Percentiles rank a stretch among this genome's conserved stretches.
Evolutionary conservation across 2,113 vertebrate species (phyloP).

Genomic region (Bubo bubo): DNA sequence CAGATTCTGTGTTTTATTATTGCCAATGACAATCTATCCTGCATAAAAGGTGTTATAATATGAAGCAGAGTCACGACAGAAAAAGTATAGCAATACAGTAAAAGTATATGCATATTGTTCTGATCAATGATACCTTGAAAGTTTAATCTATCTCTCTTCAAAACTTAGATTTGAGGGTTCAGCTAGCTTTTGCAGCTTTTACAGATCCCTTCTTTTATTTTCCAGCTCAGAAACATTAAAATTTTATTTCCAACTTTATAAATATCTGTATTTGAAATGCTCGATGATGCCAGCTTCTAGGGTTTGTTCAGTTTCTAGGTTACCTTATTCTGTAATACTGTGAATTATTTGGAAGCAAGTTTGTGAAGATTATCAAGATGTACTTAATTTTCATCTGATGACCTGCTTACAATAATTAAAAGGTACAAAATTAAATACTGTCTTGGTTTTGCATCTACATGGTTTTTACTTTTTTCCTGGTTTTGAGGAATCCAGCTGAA

Average conservation of each 20-base stretch:
- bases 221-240: neutral
- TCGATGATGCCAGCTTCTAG: rapidly evolving
- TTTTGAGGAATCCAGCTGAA: neutral
- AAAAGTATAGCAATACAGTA: neutral
- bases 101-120: neutral
- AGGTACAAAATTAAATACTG: neutral
- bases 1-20: neutral
- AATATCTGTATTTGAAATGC: neutral
- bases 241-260: neutral
- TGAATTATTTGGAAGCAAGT: neutral
- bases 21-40: neutral
- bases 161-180: neutral
- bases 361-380: neutral
- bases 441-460: neutral
- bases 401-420: neutral
- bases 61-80: neutral
- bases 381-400: neutral
- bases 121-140: neutral
- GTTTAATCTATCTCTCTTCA: neutral
- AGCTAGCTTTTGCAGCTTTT: neutral
- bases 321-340: neutral
- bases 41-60: neutral
- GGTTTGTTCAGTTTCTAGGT: neutral
- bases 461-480: neutral
- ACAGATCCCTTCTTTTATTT: neutral